A percentile compares a stretch with the other conserved stretches of the same genome.
phyloP scores from a whole-genome alignment of 2,888 invertebrate genomes.

The Selenia dentaria region DNA sequence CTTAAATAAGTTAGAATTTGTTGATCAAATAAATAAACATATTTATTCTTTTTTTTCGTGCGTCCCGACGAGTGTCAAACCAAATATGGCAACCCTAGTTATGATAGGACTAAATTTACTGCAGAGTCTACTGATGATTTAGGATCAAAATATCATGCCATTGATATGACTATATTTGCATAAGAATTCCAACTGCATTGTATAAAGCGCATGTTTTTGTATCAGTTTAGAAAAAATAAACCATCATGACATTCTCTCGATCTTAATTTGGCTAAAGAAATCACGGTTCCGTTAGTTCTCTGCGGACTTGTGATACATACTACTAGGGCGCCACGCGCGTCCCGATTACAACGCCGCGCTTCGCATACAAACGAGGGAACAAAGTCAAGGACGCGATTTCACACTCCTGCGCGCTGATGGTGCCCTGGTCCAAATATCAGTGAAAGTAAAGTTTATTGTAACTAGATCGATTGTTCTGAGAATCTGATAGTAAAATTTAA shows the following conservation, averaged over 20 bases:
- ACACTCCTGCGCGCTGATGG: conserved; percentile 18
- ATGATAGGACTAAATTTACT: too few relatives aligned
- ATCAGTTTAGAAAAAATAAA: conserved; percentile 3
- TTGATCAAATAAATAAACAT: too few relatives aligned
- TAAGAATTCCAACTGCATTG: background rate
- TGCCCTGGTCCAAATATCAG: conserved; percentile 30
- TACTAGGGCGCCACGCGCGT: conserved; percentile 45
- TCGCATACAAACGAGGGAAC: conserved; percentile 19
- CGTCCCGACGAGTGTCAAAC: too few relatives aligned
- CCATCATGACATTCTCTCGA: conserved; percentile 29
- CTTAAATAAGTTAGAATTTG: too few relatives aligned
- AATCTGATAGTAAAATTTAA: background rate
- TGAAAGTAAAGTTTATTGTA: conserved; percentile 29
- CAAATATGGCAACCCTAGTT: too few relatives aligned
- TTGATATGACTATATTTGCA: too few relatives aligned
- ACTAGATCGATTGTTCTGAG: background rate
- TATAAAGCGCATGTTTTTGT: background rate
- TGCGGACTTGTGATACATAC: conserved; percentile 26
- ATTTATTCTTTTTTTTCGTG: too few relatives aligned
- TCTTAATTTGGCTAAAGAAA: conserved; percentile 18
- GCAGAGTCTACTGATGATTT: too few relatives aligned
- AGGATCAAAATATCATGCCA: too few relatives aligned
- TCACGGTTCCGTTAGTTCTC: conserved; percentile 18
- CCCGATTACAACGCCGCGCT: conserved; percentile 41
- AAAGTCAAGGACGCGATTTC: conserved; percentile 31